Evolutionary conservation across 2,888 invertebrate genomes (phyloP).

Genomic region (Parnassius smintheus): DNA sequence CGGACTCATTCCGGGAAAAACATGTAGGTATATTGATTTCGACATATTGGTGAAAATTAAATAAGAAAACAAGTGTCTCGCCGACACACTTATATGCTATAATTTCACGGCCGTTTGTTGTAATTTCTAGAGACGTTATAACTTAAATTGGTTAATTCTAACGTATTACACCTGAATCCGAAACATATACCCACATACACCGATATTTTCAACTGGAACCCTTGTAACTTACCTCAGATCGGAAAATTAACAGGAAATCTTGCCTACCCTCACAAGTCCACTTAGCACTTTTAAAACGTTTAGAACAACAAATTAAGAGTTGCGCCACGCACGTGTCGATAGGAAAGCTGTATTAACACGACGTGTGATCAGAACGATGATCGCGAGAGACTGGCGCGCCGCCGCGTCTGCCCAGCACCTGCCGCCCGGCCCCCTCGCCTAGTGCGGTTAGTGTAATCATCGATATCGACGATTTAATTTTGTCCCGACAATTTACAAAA

Average conservation of each 20-base stretch:
- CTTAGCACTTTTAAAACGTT: slow-evolving; percentile 54
- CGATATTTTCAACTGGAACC: slow-evolving; percentile 7
- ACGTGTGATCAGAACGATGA: slow-evolving; percentile 63
- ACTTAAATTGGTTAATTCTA: slow-evolving; percentile 15
- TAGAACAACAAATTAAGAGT: slow-evolving; percentile 67
- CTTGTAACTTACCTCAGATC: slow-evolving; percentile 27
- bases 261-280: slow-evolving; percentile 49
- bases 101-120: slow-evolving; percentile 32
- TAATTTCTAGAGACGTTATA: slow-evolving; percentile 18
- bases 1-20: slow-evolving; percentile 22
- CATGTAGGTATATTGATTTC: slow-evolving; percentile 32
- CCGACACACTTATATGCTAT: slow-evolving; percentile 51
- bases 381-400: slow-evolving; percentile 78
- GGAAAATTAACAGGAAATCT: slow-evolving; percentile 39
- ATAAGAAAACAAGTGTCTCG: slow-evolving; percentile 37
- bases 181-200: slow-evolving; percentile 53
- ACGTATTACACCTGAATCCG: slow-evolving; percentile 49
- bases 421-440: slow-evolving; percentile 68
- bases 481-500: not conserved
- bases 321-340: slow-evolving; percentile 74
- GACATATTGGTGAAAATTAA: slow-evolving; percentile 19
- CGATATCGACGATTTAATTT: slow-evolving; percentile 63
- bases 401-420: slow-evolving; percentile 65
- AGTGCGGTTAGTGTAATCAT: slow-evolving; percentile 60
- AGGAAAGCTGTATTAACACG: slow-evolving; percentile 48